These are phyloP conservation scores for Nothocercus nigrocapillus DNA, from an alignment of 2,113 vertebrate genomes.

Conservation along the genomic window DNA sequence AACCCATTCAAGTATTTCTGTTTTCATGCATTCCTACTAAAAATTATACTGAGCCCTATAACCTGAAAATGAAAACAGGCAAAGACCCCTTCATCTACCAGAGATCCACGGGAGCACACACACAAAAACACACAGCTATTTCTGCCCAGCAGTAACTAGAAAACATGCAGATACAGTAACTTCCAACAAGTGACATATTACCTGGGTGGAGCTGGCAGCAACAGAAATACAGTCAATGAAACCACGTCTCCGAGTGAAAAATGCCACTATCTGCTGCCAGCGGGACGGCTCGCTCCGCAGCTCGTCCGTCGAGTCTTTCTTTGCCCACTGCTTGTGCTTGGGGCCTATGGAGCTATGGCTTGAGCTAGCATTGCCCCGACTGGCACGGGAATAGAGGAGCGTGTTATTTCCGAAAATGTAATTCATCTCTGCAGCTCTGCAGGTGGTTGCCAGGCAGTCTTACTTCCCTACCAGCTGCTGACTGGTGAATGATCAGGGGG, in stretches of 20 bases:
- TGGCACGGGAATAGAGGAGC: slow-evolving; percentile 89
- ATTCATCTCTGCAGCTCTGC: slow-evolving; percentile 92
- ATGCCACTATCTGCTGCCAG: slow-evolving; percentile 94
- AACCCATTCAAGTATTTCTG: neutral
- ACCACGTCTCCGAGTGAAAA: slow-evolving; percentile 92
- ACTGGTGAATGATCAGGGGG: slow-evolving; percentile 78
- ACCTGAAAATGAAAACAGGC: slow-evolving; percentile 23
- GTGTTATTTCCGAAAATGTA: slow-evolving; percentile 99
- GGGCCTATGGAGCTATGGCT: slow-evolving; percentile 87
- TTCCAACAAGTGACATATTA: slow-evolving; percentile 82
- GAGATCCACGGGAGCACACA: neutral
- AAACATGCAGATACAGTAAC: slow-evolving; percentile 58
- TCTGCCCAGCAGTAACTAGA: slow-evolving; percentile 30
- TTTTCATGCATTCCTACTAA: slow-evolving; percentile 8
- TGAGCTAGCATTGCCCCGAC: slow-evolving; percentile 83
- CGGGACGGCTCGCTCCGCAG: slow-evolving; percentile 87
- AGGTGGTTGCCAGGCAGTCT: slow-evolving; percentile 86
- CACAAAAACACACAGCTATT: neutral
- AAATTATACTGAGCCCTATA: neutral
- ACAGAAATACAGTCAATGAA: slow-evolving; percentile 96
- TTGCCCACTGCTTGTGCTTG: slow-evolving; percentile 90
- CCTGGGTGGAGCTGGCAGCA: slow-evolving; percentile 88
- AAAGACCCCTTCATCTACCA: neutral
- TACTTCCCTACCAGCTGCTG: slow-evolving; percentile 84
- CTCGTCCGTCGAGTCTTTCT: slow-evolving; percentile 91